Evolutionary conservation across 2,888 invertebrate species (phyloP).

Genomic region (Taphrorychus bicolor): DNA sequence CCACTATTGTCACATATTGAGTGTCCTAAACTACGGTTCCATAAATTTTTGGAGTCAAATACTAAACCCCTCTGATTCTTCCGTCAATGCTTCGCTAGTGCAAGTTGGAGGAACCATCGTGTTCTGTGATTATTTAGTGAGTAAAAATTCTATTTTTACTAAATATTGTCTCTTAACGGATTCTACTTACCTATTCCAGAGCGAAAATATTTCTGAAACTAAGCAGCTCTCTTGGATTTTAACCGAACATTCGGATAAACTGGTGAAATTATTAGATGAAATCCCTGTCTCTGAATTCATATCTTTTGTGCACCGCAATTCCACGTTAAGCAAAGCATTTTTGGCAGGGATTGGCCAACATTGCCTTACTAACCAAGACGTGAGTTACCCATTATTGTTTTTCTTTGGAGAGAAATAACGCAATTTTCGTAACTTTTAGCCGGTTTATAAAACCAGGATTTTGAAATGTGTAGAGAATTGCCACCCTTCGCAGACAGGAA

Average conservation of each 20-base stretch:
- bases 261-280: conserved; percentile 71
- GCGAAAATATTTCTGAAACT: conserved; percentile 73
- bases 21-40: conserved; percentile 74
- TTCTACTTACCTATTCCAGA: too few relatives aligned
- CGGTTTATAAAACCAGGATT: conserved; percentile 72
- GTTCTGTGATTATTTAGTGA: conserved; percentile 81
- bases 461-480: conserved; percentile 74
- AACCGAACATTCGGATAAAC: conserved; percentile 72
- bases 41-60: conserved; percentile 69
- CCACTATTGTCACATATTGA: conserved; percentile 81
- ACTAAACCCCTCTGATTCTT: conserved; percentile 45
- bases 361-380: conserved; percentile 36
- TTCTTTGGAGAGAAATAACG: too few relatives aligned
- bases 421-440: conserved; percentile 60
- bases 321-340: conserved; percentile 73
- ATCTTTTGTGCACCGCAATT: conserved; percentile 67
- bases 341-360: conserved; percentile 72
- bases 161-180: background rate
- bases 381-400: too few relatives aligned
- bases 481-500: conserved; percentile 75
- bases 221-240: conserved; percentile 80
- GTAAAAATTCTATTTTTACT: conserved; percentile 47
- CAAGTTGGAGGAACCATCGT: conserved; percentile 73
- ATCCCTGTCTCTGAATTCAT: conserved; percentile 70
- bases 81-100: conserved; percentile 68